Evolutionary conservation across 2,888 invertebrate genomes (phyloP).

Genomic region (Neoaliturus tenellus): DNA sequence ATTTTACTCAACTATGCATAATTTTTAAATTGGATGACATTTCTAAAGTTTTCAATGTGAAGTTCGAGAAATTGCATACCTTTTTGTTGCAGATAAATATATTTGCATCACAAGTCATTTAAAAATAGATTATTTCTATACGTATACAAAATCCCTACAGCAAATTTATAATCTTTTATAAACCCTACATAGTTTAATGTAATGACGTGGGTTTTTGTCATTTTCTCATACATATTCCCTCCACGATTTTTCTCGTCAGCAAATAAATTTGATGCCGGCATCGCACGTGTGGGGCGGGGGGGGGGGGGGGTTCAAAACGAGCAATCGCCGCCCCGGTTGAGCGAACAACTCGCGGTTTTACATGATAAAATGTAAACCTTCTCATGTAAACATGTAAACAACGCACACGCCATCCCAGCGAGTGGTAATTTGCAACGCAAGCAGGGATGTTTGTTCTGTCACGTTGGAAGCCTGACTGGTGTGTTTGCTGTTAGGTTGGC

Average conservation of each 20-base stretch:
- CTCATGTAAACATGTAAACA: slow-evolving; percentile 33
- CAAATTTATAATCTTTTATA: too few relatives aligned
- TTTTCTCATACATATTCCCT: slow-evolving; percentile 17
- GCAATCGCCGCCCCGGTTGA: slow-evolving; percentile 12
- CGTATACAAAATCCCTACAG: not conserved
- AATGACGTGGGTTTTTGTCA: too few relatives aligned
- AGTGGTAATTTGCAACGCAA: slow-evolving; percentile 35
- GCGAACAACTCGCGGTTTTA: slow-evolving; percentile 40
- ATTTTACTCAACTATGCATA: too few relatives aligned
- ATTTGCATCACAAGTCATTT: not conserved
- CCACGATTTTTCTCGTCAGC: slow-evolving; percentile 36
- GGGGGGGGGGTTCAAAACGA: slow-evolving; percentile 27
- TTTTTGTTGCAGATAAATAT: too few relatives aligned
- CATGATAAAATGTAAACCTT: slow-evolving; percentile 50
- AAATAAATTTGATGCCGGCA: slow-evolving; percentile 29
- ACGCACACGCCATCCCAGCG: slow-evolving; percentile 19
- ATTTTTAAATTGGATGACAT: too few relatives aligned
- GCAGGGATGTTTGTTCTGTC: slow-evolving; percentile 43
- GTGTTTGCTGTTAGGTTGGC: slow-evolving; percentile 30
- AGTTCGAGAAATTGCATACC: too few relatives aligned
- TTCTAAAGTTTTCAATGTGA: too few relatives aligned
- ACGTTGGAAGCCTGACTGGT: slow-evolving; percentile 50
- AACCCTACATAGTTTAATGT: too few relatives aligned
- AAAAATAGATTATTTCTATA: not conserved
- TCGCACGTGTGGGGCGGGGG: not conserved